These are phyloP conservation scores for Onychorhynchus coronatus DNA, from an alignment of 2,113 vertebrate species.

Conservation along the genomic window DNA sequence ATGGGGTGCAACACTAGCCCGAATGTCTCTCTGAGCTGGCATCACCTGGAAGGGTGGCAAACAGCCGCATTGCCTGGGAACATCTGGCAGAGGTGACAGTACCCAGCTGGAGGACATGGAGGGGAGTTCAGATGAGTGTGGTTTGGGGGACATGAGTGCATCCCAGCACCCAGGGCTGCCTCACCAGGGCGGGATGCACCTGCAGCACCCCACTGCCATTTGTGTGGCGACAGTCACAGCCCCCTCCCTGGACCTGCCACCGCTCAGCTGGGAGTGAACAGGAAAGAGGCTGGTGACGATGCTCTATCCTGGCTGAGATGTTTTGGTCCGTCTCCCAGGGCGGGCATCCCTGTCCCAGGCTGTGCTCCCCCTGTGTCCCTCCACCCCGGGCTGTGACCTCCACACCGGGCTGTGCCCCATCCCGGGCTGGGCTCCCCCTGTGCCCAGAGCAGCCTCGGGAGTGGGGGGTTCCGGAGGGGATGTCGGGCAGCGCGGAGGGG, in stretches of 20 bases:
- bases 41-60: neutral
- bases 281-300: neutral
- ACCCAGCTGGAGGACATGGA: neutral
- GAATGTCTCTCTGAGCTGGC: neutral
- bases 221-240: neutral
- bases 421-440: neutral
- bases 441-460: neutral
- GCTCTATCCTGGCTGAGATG: neutral
- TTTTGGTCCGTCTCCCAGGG: neutral
- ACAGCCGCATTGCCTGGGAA: neutral
- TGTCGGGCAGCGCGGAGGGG: neutral
- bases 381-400: neutral
- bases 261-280: fast-evolving
- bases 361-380: neutral
- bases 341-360: neutral
- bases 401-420: neutral
- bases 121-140: fast-evolving
- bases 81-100: neutral
- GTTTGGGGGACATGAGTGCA: neutral
- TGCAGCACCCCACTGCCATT: neutral
- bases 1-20: too few species aligned
- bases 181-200: neutral
- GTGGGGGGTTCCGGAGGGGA: neutral
- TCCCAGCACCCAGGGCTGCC: neutral
- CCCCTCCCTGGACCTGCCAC: neutral